Conservation (phyloP, 2,888 invertebrate species). For the Ichneumon xanthorius region DNA sequence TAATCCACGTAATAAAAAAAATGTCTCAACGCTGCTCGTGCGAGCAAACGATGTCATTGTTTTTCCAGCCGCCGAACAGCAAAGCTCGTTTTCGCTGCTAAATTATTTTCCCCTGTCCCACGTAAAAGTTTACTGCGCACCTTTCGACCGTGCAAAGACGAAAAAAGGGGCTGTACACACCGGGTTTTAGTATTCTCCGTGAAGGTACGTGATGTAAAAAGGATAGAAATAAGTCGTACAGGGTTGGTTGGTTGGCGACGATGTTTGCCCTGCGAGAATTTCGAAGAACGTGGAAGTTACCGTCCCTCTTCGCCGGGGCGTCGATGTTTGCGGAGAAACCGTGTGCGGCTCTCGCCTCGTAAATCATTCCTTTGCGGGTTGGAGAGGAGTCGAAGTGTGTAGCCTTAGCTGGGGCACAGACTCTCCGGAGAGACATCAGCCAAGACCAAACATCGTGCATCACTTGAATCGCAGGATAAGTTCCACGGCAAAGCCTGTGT, state of each 20-base stretch:
- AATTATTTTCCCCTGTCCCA: background rate
- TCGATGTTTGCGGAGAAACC: conserved; percentile 60
- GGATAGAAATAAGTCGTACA: conserved; percentile 31
- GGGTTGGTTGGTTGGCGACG: conserved; percentile 38
- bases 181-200: background rate
- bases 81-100: background rate
- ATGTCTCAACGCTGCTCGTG: background rate
- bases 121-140: background rate
- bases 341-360: conserved; percentile 59
- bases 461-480: conserved; percentile 49
- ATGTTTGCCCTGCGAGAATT: conserved; percentile 46
- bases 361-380: conserved; percentile 65
- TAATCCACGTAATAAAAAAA: background rate
- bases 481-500: background rate
- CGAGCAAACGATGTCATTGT: background rate
- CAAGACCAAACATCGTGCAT: conserved; percentile 63
- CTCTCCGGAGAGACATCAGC: conserved; percentile 59
- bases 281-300: conserved; percentile 25
- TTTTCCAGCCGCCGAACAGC: background rate
- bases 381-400: conserved; percentile 32
- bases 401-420: conserved; percentile 19
- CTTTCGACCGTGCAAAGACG: background rate
- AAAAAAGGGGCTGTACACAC: background rate
- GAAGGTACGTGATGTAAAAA: background rate
- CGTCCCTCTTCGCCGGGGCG: conserved; percentile 26